These are phyloP conservation scores for Equus quagga DNA, from an alignment of 2,113 vertebrate species.

Conservation along the genomic window DNA sequence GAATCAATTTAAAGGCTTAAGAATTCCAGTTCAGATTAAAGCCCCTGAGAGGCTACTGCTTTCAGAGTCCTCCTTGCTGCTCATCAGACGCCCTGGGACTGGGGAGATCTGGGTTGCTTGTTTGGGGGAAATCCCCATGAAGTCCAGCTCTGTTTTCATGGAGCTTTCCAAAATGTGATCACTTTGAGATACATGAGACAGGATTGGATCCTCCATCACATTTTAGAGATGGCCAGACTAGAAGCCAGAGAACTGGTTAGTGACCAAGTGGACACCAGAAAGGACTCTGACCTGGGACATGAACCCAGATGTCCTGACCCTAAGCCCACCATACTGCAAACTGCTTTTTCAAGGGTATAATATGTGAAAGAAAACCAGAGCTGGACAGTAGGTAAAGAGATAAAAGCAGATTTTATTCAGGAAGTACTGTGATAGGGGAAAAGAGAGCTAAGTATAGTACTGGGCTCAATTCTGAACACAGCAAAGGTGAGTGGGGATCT, in stretches of 20 bases:
- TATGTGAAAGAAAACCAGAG: background rate
- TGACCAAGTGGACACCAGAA: background rate
- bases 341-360: background rate
- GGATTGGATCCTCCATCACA: background rate
- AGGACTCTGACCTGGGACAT: background rate
- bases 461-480: background rate
- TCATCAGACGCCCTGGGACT: background rate
- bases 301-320: background rate
- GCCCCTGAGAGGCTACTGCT: background rate
- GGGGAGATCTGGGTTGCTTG: background rate
- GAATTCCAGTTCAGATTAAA: background rate
- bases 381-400: background rate
- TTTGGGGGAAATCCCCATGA: background rate
- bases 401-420: background rate
- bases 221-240: background rate
- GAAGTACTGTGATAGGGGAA: background rate
- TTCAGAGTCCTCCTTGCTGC: background rate
- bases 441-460: background rate
- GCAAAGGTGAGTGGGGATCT: background rate
- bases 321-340: background rate
- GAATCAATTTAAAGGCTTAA: background rate
- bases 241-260: background rate
- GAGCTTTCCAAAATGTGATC: background rate
- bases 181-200: background rate
- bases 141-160: background rate